A percentile compares a stretch with the other conserved stretches of the same genome.
phyloP scores from a whole-genome alignment of 2,797 vertebrate genomes.

The Semaprochilodus insignis region DNA sequence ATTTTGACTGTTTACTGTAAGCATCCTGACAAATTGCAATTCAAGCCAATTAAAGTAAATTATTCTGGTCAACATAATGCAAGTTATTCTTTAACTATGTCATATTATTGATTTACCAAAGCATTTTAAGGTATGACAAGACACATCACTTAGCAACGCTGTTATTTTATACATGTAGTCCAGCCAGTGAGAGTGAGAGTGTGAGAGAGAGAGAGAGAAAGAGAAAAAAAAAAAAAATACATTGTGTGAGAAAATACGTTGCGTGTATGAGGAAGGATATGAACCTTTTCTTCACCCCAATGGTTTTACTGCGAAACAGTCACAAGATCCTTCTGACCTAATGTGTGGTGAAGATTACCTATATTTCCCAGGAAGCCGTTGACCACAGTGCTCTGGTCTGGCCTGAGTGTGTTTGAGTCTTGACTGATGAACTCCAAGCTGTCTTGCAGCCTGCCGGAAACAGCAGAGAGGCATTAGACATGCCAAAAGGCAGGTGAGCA shows the following conservation, averaged over 20 bases:
- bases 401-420: constrained; percentile 87
- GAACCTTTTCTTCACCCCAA: background rate
- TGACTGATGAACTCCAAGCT: constrained; percentile 97
- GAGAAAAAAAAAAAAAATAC: too few species aligned
- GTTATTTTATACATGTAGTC: background rate
- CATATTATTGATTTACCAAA: too few species aligned
- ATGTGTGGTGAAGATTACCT: constrained; percentile 80
- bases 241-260: background rate
- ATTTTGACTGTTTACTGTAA: too few species aligned
- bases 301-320: constrained; percentile 13
- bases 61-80: too few species aligned
- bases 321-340: background rate
- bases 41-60: too few species aligned
- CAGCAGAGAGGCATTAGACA: background rate
- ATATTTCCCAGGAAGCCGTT: constrained; percentile 92
- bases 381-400: constrained; percentile 89
- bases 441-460: constrained; percentile 88
- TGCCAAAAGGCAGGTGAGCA: background rate
- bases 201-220: too few species aligned
- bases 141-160: too few species aligned
- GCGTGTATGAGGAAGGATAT: background rate
- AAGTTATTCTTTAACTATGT: too few species aligned
- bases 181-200: background rate
- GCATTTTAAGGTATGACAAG: too few species aligned
- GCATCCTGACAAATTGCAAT: too few species aligned